Evolutionary conservation across 2,797 vertebrate species (phyloP).

Genomic region (Cottoperca gobio): DNA sequence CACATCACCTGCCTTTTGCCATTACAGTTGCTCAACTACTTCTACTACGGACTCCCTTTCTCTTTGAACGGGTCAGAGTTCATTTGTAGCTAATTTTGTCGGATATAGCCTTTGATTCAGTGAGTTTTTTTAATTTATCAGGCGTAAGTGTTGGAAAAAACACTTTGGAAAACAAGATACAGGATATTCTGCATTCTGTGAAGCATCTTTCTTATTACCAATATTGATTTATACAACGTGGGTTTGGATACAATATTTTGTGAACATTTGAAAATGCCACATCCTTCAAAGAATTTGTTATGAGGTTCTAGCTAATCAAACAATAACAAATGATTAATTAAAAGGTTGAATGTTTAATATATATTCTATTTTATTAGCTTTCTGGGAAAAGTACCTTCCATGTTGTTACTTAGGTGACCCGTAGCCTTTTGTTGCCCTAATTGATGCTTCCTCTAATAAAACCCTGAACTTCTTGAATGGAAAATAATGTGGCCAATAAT

Average conservation of each 20-base stretch:
- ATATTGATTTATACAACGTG: not conserved
- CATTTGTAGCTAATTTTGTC: not conserved
- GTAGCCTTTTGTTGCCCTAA: not conserved
- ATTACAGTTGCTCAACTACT: not conserved
- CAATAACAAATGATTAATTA: not conserved
- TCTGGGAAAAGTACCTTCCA: not conserved
- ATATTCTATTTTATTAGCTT: not conserved
- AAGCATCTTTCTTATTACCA: not conserved
- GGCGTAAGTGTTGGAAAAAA: no score
- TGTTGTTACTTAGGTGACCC: not conserved
- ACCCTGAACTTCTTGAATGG: not conserved
- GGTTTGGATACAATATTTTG: not conserved
- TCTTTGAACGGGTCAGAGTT: not conserved
- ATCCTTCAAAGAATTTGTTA: not conserved
- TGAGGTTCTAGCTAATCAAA: not conserved
- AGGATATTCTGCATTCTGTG: not conserved
- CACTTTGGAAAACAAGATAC: no score
- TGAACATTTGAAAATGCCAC: no score
- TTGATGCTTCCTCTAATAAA: not conserved
- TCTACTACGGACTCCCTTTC: not conserved
- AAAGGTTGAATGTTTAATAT: rapidly evolving
- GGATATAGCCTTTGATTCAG: not conserved
- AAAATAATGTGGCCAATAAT: not conserved
- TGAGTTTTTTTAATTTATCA: no score
- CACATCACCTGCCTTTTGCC: not conserved